phyloP scores from a whole-genome alignment of 2,888 invertebrate species.

The Phasia obesa region DNA sequence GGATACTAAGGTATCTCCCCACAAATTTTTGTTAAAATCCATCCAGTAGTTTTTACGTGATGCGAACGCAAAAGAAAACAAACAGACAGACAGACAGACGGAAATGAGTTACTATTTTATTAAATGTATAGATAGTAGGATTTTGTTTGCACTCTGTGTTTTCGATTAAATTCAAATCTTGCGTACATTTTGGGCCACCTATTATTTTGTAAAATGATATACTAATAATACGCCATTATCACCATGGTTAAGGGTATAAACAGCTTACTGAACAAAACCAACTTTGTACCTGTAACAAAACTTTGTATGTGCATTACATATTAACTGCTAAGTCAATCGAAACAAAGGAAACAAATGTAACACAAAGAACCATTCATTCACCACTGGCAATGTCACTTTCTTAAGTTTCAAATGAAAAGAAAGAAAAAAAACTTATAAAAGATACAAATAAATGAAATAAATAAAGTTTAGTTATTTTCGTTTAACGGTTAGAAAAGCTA shows the following conservation, averaged over 20 bases:
- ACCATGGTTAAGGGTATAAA: not conserved
- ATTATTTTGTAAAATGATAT: not conserved
- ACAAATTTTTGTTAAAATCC: too few relatives aligned
- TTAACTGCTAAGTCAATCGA: constrained; percentile 32
- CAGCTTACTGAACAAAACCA: constrained; percentile 7
- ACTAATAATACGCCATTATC: not conserved
- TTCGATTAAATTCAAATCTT: too few relatives aligned
- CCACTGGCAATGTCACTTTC: not conserved
- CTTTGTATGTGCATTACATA: not conserved
- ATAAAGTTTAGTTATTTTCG: constrained; percentile 51
- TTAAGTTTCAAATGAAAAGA: constrained; percentile 23
- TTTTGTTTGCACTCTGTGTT: too few relatives aligned
- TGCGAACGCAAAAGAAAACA: too few relatives aligned
- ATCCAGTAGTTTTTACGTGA: too few relatives aligned
- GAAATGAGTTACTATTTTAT: too few relatives aligned
- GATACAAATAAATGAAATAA: constrained; percentile 27
- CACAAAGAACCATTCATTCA: constrained; percentile 33
- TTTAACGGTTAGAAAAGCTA: constrained; percentile 24
- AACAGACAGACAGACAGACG: too few relatives aligned
- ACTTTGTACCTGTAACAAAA: not conserved
- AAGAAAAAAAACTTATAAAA: constrained; percentile 13
- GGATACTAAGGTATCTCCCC: too few relatives aligned
- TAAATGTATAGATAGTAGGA: too few relatives aligned
- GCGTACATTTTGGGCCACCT: too few relatives aligned
- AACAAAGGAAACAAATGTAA: constrained; percentile 23